phyloP scores from a whole-genome alignment of 2,888 invertebrate genomes.

The Platycheirus albimanus region DNA sequence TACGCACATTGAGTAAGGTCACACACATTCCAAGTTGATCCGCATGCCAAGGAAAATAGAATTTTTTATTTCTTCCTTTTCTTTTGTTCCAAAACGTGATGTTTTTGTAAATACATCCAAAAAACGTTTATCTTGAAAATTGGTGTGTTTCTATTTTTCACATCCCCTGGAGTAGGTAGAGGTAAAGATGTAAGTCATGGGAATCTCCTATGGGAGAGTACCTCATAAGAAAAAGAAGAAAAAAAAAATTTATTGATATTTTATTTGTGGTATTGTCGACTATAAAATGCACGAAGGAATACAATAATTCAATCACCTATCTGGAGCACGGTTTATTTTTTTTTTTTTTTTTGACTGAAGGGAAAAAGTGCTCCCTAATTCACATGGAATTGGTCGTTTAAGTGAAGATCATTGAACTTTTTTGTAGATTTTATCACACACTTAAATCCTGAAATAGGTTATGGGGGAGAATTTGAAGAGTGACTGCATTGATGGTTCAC shows the following conservation, averaged over 20 bases:
- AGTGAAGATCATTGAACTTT: constrained; percentile 56
- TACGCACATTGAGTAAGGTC: constrained; percentile 62
- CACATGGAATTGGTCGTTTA: constrained; percentile 48
- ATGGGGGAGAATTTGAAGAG: neutral
- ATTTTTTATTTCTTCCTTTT: constrained; percentile 39
- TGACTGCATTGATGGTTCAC: constrained; percentile 25
- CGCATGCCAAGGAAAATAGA: constrained; percentile 42
- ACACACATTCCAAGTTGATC: constrained; percentile 50
- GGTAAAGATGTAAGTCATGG: no score
- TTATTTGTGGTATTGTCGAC: constrained; percentile 47
- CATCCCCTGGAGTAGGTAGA: constrained; percentile 14
- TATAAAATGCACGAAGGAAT: constrained; percentile 40
- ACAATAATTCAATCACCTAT: constrained; percentile 64
- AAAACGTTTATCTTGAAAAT: constrained; percentile 29
- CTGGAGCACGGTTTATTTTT: constrained; percentile 24
- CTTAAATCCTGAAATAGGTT: constrained; percentile 11
- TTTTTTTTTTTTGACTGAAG: constrained; percentile 7
- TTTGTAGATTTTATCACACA: constrained; percentile 1
- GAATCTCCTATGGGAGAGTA: neutral
- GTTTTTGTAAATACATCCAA: constrained; percentile 47
- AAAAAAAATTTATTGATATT: constrained; percentile 50
- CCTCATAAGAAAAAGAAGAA: neutral
- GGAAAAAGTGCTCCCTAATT: constrained; percentile 28
- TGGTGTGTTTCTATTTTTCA: neutral
- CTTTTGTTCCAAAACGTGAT: constrained; percentile 53